Conservation (phyloP, 2,113 vertebrate species). For the Neomonachus schauinslandi region DNA sequence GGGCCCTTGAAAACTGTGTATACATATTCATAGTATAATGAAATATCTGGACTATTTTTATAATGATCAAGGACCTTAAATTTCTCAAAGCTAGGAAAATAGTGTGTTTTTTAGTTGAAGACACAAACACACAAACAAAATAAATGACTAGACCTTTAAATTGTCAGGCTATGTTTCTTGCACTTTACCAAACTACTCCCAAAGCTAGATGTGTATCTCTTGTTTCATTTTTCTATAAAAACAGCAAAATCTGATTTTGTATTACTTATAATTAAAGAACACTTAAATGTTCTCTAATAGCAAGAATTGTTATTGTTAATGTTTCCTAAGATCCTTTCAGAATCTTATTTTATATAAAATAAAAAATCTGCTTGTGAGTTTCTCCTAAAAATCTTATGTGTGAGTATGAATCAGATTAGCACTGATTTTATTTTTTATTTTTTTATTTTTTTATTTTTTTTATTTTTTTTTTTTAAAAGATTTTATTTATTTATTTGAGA, state of each 20-base stretch:
- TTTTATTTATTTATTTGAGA: too few relatives aligned
- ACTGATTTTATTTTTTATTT: too few relatives aligned
- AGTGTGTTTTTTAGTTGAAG: not conserved
- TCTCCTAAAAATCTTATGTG: not conserved
- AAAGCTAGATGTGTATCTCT: not conserved
- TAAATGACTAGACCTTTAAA: not conserved
- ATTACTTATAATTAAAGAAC: not conserved
- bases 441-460: too few relatives aligned
- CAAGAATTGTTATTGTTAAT: not conserved
- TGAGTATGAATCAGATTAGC: not conserved
- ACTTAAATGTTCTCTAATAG: not conserved
- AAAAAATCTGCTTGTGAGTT: not conserved
- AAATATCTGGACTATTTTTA: not conserved
- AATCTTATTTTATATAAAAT: not conserved
- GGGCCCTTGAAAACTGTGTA: not conserved
- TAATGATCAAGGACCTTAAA: not conserved
- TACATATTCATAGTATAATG: not conserved
- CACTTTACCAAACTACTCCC: not conserved
- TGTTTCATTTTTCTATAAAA: not conserved
- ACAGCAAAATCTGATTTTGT: not conserved
- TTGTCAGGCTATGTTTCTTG: not conserved
- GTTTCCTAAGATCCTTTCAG: not conserved
- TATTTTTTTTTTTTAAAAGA: too few relatives aligned
- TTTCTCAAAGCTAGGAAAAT: not conserved
- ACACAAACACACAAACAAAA: not conserved